Conservation (phyloP, 2,888 invertebrate species). For the Lithosia quadra region DNA sequence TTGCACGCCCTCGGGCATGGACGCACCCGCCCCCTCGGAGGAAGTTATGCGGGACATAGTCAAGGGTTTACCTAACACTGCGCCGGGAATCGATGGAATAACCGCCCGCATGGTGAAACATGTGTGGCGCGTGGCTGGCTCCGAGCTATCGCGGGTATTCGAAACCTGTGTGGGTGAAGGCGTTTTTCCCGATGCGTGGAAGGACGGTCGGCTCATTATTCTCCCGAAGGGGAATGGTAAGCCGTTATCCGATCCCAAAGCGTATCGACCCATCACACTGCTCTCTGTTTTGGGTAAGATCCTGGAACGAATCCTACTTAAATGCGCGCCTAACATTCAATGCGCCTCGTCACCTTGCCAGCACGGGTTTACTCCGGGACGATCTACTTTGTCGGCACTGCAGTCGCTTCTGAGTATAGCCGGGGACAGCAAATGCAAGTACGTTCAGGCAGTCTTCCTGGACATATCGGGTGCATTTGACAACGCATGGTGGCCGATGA, state of each 20-base stretch:
- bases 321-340: constrained; percentile 33
- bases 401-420: constrained; percentile 55
- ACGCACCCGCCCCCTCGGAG: constrained; percentile 16
- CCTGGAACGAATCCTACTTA: constrained; percentile 44
- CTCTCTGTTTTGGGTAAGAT: constrained; percentile 53
- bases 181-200: constrained; percentile 47
- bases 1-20: constrained; percentile 27
- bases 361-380: constrained; percentile 54
- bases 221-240: constrained; percentile 47
- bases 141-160: constrained; percentile 11
- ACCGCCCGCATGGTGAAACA: background rate
- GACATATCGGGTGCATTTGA: constrained; percentile 60
- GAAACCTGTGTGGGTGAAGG: constrained; percentile 24
- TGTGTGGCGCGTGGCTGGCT: background rate
- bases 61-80: constrained; percentile 42
- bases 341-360: constrained; percentile 37
- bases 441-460: constrained; percentile 5
- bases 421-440: constrained; percentile 37
- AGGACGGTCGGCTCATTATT: constrained; percentile 35
- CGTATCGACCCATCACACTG: constrained; percentile 53
- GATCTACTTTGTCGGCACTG: constrained; percentile 50
- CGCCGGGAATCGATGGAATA: constrained; percentile 3
- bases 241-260: constrained; percentile 41
- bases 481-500: constrained; percentile 61
- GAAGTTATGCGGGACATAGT: constrained; percentile 28